Base-by-base conservation (phyloP, 64 coral and sea anemone genomes). In the Pocillopora damicornis region DNA sequence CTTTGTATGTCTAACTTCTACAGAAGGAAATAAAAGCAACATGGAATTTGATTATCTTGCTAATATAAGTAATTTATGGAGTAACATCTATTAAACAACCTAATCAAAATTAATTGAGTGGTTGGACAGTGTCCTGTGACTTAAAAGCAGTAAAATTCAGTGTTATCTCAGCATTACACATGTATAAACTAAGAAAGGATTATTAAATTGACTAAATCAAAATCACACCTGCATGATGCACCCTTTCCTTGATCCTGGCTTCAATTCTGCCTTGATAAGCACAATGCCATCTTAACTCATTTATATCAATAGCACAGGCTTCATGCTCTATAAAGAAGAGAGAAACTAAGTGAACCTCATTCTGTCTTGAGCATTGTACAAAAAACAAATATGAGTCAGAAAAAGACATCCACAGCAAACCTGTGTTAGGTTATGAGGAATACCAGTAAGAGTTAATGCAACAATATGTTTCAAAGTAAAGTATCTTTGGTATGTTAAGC, bases 271-370 rank as follows among this genome's bases (percentile, higher is more conserved):
- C 93, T 67, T 66, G 88, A 35, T 99, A 99, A 18, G 93, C 97
- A 92, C 97, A 99, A 59, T 99, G 97, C 93, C 97, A 99, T 18
- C 93, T 89, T 67, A 98, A 61, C 60, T 98, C 96, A 90, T 98
- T 98, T 15, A 98, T 98, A 74, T 98, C 93, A 77, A 90, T 93
- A 11, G 93, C 96, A 98, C 96, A 98, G 63, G 90, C 90, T 75
- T 98, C 96, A 81, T 98, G 96, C 15, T 98, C 96, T 98, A 38
- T 35, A 78, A 8, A 81, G 74, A 81, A 37, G 17, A 59, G 61
- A 42, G 56, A 22, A 57, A 59, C 45, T 37, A 72, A 45, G 30
- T 11, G 18, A 67, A 20, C 17, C 16, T 20, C 22, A 20, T 67
- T 67, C 5, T 51, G 42, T 51, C 0, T 2, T 2, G 64, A 20